phyloP scores from a whole-genome alignment of 2,113 vertebrate genomes.

The Chloroceryle aenea region DNA sequence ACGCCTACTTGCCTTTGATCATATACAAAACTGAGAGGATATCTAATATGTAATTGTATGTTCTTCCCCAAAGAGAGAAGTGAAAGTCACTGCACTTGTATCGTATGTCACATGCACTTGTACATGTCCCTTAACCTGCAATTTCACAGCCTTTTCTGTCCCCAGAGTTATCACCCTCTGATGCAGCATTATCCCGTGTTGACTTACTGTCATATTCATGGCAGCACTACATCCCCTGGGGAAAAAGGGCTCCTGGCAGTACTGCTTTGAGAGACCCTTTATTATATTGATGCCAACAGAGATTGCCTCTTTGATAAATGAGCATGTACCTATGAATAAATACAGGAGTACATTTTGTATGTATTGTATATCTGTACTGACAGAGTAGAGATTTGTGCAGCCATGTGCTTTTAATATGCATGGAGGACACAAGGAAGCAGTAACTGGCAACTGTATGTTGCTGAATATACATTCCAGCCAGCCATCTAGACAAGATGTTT shows the following conservation, averaged over 20 bases:
- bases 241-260: constrained; percentile 16
- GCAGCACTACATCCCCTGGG: not conserved
- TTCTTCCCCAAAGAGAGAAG: not conserved
- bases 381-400: constrained; percentile 28
- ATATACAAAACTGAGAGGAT: not conserved
- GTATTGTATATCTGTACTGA: constrained; percentile 45
- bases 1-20: not conserved
- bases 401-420: constrained; percentile 22
- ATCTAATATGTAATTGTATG: not conserved
- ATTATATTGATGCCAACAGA: constrained; percentile 50
- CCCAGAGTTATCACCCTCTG: constrained; percentile 24
- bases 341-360: constrained; percentile 52
- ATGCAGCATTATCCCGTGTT: constrained; percentile 23
- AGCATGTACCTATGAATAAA: constrained; percentile 62
- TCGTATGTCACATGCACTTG: too few relatives aligned
- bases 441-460: not conserved
- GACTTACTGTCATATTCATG: constrained; percentile 30
- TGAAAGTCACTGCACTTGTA: not conserved
- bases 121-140: not conserved
- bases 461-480: not conserved
- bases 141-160: not conserved
- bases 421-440: not conserved
- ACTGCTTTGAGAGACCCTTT: constrained; percentile 41
- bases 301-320: constrained; percentile 58
- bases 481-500: not conserved